Conservation (phyloP, 2,797 vertebrate genomes). For the Sebastes goodei region DNA sequence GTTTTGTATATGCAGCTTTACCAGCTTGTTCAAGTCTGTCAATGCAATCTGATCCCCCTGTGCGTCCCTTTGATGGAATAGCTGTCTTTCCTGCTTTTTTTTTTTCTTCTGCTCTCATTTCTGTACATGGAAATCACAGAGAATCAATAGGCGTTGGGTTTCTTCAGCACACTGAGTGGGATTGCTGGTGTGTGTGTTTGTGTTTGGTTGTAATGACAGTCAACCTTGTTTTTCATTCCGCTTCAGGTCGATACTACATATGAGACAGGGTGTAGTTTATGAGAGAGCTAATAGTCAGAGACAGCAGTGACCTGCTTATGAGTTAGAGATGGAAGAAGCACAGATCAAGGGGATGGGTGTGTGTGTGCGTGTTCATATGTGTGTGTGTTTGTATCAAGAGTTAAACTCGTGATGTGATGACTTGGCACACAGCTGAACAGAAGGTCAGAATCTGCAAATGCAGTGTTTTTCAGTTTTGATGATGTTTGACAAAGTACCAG, state of each 20-base stretch:
- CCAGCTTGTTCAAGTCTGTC: conserved; percentile 28
- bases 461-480: neutral
- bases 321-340: conserved; percentile 21
- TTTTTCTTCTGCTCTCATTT: conserved; percentile 26
- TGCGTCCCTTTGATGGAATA: conserved; percentile 45
- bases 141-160: conserved; percentile 61
- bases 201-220: conserved; percentile 43
- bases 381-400: conserved; percentile 5
- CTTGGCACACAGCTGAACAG: conserved; percentile 3
- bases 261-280: conserved; percentile 55
- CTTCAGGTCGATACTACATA: conserved; percentile 57
- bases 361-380: neutral
- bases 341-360: neutral
- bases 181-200: conserved; percentile 21
- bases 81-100: conserved; percentile 28
- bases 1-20: conserved; percentile 32
- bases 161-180: conserved; percentile 21
- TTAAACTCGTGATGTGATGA: conserved; percentile 5
- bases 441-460: neutral
- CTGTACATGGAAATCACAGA: conserved; percentile 42
- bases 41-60: conserved; percentile 13
- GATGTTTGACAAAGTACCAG: neutral
- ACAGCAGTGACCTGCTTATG: conserved; percentile 50
- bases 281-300: conserved; percentile 51
- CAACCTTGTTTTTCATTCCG: conserved; percentile 54